phyloP scores from a whole-genome alignment of 2,888 invertebrate species.

The Cactoblastis cactorum region DNA sequence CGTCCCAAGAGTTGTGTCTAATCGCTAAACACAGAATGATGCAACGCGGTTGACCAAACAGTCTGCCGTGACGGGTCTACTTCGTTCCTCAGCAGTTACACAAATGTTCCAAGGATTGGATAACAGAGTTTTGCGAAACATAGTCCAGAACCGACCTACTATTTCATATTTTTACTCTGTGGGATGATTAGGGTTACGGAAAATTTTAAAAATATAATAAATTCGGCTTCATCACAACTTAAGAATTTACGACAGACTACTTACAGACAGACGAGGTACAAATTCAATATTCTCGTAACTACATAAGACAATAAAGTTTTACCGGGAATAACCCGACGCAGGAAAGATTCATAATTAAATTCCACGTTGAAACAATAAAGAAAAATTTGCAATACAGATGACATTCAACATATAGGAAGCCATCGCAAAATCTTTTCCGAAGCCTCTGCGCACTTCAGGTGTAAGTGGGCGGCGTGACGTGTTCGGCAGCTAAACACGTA shows the following conservation, averaged over 20 bases:
- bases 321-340: background rate
- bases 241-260: background rate
- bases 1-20: constrained; percentile 5
- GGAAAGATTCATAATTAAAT: background rate
- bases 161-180: background rate
- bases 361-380: background rate
- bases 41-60: constrained; percentile 21
- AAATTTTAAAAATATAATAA: too few relatives aligned
- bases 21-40: constrained; percentile 20
- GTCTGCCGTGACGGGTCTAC: constrained; percentile 14
- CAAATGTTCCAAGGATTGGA: background rate
- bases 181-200: too few relatives aligned
- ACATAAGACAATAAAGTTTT: background rate
- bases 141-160: background rate
- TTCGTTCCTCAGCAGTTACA: constrained; percentile 8
- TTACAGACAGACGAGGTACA: background rate
- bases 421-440: background rate
- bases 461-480: constrained; percentile 5
- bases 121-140: background rate
- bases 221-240: too few relatives aligned
- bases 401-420: background rate
- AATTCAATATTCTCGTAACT: background rate
- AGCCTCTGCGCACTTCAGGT: constrained; percentile 8
- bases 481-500: background rate
- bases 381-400: background rate